Percentiles rank a stretch among this genome's conserved stretches.
phyloP scores from a whole-genome alignment of 2,888 invertebrate genomes.

The Hesperia comma region DNA sequence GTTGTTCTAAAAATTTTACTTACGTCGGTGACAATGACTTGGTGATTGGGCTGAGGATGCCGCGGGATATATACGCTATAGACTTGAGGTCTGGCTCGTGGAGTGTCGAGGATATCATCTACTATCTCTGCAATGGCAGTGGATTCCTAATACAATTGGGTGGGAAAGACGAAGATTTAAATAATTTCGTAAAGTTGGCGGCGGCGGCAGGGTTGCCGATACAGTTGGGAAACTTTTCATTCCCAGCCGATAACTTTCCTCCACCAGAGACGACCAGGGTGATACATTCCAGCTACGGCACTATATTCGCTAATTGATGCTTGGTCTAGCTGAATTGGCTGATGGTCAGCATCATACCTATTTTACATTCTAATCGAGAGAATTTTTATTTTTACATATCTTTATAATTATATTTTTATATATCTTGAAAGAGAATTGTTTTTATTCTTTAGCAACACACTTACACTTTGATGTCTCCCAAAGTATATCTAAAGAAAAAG shows the following conservation, averaged over 20 bases:
- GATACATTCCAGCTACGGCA: constrained; percentile 54
- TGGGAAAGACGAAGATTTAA: not conserved
- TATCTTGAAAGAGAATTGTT: too few species aligned
- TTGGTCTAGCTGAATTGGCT: not conserved
- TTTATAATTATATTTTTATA: too few species aligned
- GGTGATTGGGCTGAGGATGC: not conserved
- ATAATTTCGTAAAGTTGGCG: not conserved
- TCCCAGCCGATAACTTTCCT: not conserved
- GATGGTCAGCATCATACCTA: too few species aligned
- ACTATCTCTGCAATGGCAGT: not conserved
- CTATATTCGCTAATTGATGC: constrained; percentile 55
- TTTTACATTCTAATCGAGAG: too few species aligned
- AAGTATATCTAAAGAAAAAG: too few species aligned
- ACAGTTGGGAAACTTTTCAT: not conserved
- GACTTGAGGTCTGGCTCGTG: too few species aligned
- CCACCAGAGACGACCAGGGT: constrained; percentile 41
- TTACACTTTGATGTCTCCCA: too few species aligned
- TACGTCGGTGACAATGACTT: not conserved
- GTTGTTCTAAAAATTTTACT: not conserved
- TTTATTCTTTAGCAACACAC: too few species aligned
- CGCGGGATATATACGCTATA: not conserved
- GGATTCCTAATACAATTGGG: not conserved
- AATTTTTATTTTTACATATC: too few species aligned
- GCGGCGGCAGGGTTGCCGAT: not conserved
- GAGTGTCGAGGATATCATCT: not conserved